Evolutionary conservation across 2,888 invertebrate species (phyloP).

Genomic region (Apotomis capreana): DNA sequence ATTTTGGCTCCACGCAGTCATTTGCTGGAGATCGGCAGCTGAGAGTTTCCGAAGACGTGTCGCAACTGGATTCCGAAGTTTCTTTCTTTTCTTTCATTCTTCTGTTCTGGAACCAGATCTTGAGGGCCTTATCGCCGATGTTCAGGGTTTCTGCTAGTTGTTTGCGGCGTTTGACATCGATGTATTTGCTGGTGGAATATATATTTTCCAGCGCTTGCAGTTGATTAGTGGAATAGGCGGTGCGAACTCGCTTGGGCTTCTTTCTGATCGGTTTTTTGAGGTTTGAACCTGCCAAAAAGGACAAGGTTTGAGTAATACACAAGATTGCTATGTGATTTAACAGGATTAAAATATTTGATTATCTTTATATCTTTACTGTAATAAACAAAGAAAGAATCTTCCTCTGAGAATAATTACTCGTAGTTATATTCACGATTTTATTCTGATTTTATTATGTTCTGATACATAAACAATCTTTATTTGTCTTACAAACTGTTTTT

Average conservation of each 20-base stretch:
- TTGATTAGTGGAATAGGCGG: conserved; percentile 89
- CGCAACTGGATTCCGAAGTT: conserved; percentile 59
- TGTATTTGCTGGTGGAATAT: conserved; percentile 81
- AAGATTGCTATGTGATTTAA: too few species aligned
- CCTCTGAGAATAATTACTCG: too few species aligned
- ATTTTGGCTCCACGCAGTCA: conserved; percentile 21
- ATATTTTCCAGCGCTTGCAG: conserved; percentile 84
- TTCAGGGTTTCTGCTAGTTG: conserved; percentile 85
- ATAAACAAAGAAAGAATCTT: too few species aligned
- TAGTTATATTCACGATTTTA: too few species aligned
- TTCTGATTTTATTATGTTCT: too few species aligned
- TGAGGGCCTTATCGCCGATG: conserved; percentile 88
- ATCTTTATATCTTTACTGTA: too few species aligned
- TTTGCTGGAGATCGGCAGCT: conserved; percentile 40
- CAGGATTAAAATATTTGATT: too few species aligned
- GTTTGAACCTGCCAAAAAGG: conserved; percentile 49
- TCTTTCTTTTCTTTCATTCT: conserved; percentile 89
- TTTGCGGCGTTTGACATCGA: conserved; percentile 85
- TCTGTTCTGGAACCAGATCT: conserved; percentile 93
- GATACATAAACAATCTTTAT: too few species aligned
- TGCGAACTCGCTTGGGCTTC: conserved; percentile 85
- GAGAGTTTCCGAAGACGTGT: conserved; percentile 54
- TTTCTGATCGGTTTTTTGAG: conserved; percentile 60
- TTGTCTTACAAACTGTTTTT: too few species aligned
- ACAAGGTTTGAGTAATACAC: background rate